A percentile compares a stretch with the other conserved stretches of the same genome.
These are phyloP conservation scores for Ctenopoma multispine DNA, from an alignment of 2,797 vertebrate species.

Conservation along the genomic window DNA sequence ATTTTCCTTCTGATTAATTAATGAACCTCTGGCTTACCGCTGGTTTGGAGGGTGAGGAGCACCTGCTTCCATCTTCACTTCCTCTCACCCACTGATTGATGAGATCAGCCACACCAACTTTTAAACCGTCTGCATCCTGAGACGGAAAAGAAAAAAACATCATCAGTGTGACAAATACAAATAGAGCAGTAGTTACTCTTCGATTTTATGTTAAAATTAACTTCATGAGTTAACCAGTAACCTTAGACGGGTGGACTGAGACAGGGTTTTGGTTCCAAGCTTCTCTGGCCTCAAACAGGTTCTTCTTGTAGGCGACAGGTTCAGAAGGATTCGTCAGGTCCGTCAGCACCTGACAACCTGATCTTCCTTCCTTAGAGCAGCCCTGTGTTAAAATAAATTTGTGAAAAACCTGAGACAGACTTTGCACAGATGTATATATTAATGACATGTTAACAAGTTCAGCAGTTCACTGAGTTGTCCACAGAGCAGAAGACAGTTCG, in stretches of 20 bases:
- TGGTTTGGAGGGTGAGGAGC: conserved; percentile 72
- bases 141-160: conserved; percentile 5
- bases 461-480: too few species aligned
- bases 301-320: conserved; percentile 90
- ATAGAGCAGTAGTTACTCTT: neutral
- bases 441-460: neutral
- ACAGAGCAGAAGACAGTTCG: too few species aligned
- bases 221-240: conserved; percentile 36
- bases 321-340: conserved; percentile 84
- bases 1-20: too few species aligned
- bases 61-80: conserved; percentile 69
- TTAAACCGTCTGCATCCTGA: conserved; percentile 84
- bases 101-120: conserved; percentile 82
- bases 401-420: neutral
- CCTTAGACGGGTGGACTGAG: conserved; percentile 83
- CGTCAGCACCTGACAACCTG: conserved; percentile 74
- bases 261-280: conserved; percentile 79
- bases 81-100: conserved; percentile 86
- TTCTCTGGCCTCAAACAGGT: conserved; percentile 90
- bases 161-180: neutral
- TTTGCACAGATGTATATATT: too few species aligned
- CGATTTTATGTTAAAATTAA: neutral
- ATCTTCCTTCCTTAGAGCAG: conserved; percentile 81
- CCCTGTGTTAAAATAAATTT: conserved; percentile 71
- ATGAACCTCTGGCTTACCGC: conserved; percentile 76